Conservation (phyloP, 2,797 vertebrate genomes). For the Eulemur coronatus region DNA sequence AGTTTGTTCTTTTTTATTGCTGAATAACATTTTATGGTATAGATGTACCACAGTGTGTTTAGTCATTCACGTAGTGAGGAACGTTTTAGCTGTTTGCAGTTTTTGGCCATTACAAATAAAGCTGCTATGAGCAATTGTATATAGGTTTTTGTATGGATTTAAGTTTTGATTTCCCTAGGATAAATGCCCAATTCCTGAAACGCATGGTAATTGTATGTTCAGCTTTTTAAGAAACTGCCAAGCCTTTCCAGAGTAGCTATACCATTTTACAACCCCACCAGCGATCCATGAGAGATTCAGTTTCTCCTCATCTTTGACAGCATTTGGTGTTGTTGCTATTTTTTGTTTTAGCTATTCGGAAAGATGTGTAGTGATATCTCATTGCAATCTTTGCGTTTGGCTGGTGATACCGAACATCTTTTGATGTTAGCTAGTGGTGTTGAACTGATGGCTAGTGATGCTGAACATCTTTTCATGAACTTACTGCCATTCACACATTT, state of each 20-base stretch:
- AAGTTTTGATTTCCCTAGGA: neutral
- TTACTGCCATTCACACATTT: no score
- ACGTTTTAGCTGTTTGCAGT: no score
- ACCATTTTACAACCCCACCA: no score
- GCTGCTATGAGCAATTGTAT: no score
- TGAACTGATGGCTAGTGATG: no score
- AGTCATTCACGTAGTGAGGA: neutral
- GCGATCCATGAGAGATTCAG: no score
- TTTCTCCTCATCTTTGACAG: neutral
- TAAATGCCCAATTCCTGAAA: neutral
- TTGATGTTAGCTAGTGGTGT: no score
- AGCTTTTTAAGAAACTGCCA: no score
- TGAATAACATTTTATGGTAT: neutral
- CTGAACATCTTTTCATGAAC: no score
- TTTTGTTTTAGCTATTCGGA: neutral
- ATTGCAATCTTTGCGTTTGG: neutral
- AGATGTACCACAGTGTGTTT: neutral
- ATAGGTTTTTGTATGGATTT: neutral
- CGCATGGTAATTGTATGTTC: neutral
- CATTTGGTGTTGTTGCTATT: neutral
- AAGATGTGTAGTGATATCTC: neutral
- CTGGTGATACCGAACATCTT: no score
- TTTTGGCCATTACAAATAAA: no score
- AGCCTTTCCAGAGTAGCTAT: no score
- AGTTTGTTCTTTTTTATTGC: neutral